Conservation (phyloP, 2,113 vertebrate species). For the Girardinichthys multiradiatus region DNA sequence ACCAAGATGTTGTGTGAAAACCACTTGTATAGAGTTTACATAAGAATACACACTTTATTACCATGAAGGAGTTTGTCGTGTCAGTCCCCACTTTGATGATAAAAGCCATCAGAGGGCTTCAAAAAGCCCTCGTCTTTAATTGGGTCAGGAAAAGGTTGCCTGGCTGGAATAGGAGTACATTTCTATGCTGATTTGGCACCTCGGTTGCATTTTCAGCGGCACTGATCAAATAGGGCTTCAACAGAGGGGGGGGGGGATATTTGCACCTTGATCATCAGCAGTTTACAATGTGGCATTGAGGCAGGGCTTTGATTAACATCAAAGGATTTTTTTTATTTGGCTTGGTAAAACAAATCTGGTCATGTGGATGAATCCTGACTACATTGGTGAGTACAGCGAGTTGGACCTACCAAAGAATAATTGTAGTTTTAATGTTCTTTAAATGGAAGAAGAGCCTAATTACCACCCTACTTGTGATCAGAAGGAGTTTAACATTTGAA, state of each 20-base stretch:
- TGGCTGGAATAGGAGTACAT: constrained; percentile 54
- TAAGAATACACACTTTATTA: constrained; percentile 60
- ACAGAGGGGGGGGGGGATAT: constrained; percentile 49
- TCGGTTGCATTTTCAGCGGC: constrained; percentile 61
- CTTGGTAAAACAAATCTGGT: constrained; percentile 51
- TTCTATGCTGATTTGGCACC: constrained; percentile 78
- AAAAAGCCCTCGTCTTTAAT: constrained; percentile 69
- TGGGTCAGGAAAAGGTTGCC: constrained; percentile 24
- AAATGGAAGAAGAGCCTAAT: not conserved
- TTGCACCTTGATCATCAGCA: constrained; percentile 73
- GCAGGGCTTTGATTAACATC: constrained; percentile 72
- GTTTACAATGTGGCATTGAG: constrained; percentile 60
- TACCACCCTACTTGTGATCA: no score
- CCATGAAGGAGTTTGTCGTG: constrained; percentile 39
- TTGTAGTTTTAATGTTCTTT: not conserved
- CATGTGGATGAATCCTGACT: constrained; percentile 7
- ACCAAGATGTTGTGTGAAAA: constrained; percentile 6
- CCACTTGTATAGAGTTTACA: constrained; percentile 35
- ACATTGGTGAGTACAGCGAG: constrained; percentile 10
- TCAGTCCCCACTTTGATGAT: constrained; percentile 79
- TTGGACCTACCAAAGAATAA: not conserved
- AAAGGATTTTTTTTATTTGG: constrained; percentile 65
- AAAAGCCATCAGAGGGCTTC: constrained; percentile 70
- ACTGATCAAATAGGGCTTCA: constrained; percentile 67
- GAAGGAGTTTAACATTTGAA: no score